Evolutionary conservation across 2,888 invertebrate genomes (phyloP), one percentile per base, ranked within the genome.

Genomic region (Dyspetes luteomarginatus): DNA sequence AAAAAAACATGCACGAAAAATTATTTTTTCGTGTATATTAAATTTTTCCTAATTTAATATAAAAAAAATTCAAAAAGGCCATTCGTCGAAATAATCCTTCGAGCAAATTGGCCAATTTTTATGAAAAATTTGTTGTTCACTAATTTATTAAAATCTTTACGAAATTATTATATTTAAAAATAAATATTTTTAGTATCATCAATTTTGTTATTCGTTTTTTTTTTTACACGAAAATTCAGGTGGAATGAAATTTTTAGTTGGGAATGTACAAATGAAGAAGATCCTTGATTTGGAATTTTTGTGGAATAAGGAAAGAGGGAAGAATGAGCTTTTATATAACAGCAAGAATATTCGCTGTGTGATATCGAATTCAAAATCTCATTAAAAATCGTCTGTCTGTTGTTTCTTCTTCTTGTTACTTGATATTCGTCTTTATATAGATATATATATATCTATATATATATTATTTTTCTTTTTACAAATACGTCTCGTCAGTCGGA

Each of bases 351-450:
- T 36, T 2, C 24, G 24, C 22, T 0, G 17, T 36, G 24, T 24
- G 41, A 67, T 43, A 69, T 69, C 56, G 56, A 43, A 69, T 69
- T 56, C 7, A 36, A 36, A 36, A 12, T 36, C 28, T 58, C 58
- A 58, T 71, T 71, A 71, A 71, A 71, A 71, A 58, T 4, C 36
- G 22, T 41, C 22, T 3, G 41, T 41, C 15, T 58, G 56, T 43
- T 52, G 17, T 55, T 55, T 43, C 52, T 69, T 26, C 45, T 17
- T 15, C 45, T 56, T 22, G 58, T 58, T 48, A 45, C 69, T 58
- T 58, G 69, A 58, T 71, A 71, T 71, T 56, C 58, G 22, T 58
- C 69, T 58, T 58, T 58, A 58, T 58, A n/a, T 56, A n/a, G n/a
- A n/a, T n/a, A n/a, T n/a, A n/a, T n/a, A n/a, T n/a, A n/a, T n/a